Evolutionary conservation across 53 echinoderm and acorn worm species (phyloP).

Genomic region (Temnopleurus reevesii): DNA sequence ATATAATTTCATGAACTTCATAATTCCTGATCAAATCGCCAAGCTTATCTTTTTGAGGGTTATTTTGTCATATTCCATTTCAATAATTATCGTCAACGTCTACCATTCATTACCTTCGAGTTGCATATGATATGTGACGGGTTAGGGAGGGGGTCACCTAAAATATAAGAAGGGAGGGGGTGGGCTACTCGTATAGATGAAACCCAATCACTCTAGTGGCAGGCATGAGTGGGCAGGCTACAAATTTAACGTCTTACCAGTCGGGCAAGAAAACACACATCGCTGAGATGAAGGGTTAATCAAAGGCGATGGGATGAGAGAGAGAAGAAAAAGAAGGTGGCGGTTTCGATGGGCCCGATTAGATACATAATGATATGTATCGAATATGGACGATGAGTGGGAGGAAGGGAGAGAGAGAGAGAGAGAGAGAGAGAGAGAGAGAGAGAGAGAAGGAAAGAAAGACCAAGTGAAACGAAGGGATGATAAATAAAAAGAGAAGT

Average conservation of each 20-base stretch:
- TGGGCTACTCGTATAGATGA: background rate
- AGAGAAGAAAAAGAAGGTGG: no score
- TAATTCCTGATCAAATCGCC: no score
- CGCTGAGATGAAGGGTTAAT: conserved; percentile 35
- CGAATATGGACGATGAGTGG: background rate
- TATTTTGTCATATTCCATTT: no score
- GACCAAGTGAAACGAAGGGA: background rate
- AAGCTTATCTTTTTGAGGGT: no score
- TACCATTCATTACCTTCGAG: no score
- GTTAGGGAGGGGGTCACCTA: no score
- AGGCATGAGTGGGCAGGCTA: conserved; percentile 38
- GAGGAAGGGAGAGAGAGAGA: background rate
- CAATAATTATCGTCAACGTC: no score
- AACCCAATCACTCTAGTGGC: background rate
- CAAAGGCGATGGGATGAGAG: background rate
- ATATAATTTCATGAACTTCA: no score
- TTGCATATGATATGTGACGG: no score
- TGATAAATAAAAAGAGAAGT: background rate
- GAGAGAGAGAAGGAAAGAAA: background rate
- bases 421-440: background rate
- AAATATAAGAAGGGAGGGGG: background rate
- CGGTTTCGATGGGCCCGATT: no score
- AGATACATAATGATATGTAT: no score
- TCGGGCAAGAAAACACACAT: conserved; percentile 17
- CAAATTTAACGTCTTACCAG: background rate